phyloP scores from a whole-genome alignment of 2,113 vertebrate genomes.

The Rafetus swinhoei region DNA sequence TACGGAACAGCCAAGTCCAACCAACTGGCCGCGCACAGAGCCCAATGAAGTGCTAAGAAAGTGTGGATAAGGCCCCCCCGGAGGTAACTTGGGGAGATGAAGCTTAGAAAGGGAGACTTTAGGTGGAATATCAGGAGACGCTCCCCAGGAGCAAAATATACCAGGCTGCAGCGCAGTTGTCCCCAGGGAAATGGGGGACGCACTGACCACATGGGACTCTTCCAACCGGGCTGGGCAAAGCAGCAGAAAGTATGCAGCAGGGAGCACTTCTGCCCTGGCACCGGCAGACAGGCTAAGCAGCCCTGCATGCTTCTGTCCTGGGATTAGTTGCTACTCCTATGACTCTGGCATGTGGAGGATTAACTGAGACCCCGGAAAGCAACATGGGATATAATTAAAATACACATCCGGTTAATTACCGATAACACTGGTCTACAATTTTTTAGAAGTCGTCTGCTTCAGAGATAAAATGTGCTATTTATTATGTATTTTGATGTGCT shows the following conservation, averaged over 20 bases:
- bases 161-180: background rate
- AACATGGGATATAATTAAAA: background rate
- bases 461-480: too few species aligned
- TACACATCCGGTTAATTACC: background rate
- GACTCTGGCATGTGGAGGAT: rapidly evolving
- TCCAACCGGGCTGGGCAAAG: background rate
- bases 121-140: background rate
- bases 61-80: background rate
- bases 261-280: background rate
- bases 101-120: background rate
- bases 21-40: background rate
- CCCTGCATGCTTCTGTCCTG: rapidly evolving
- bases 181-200: background rate
- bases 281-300: rapidly evolving
- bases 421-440: too few species aligned
- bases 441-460: too few species aligned
- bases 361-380: background rate
- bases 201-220: background rate
- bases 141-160: background rate
- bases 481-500: too few species aligned
- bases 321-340: rapidly evolving
- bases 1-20: background rate
- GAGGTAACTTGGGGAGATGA: background rate
- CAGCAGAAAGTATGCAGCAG: background rate
- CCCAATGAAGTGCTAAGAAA: background rate